phyloP scores from a whole-genome alignment of 1,140 invertebrate genomes.

The Papilio helenus region DNA sequence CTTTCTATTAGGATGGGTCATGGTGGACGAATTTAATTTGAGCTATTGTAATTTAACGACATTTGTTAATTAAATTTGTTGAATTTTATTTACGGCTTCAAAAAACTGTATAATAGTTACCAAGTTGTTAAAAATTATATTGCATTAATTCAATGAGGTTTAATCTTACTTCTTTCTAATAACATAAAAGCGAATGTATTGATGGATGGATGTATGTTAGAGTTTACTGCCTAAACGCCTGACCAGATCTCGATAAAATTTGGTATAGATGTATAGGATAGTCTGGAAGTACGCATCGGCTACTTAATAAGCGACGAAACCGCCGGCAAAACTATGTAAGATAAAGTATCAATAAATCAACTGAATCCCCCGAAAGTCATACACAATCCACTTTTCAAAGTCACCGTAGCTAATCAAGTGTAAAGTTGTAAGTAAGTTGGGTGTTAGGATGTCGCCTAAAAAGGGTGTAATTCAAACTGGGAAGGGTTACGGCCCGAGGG shows the following conservation, averaged over 20 bases:
- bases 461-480: conserved; percentile 60
- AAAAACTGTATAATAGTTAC: neutral
- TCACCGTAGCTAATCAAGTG: conserved; percentile 66
- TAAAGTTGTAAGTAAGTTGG: conserved; percentile 56
- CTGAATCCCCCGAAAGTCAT: conserved; percentile 30
- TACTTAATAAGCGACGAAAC: too few species aligned
- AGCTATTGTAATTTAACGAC: neutral
- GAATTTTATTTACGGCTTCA: neutral
- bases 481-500: conserved; percentile 59
- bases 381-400: conserved; percentile 50
- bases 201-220: too few species aligned
- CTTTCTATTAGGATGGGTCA: neutral
- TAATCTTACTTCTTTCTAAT: neutral
- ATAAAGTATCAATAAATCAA: conserved; percentile 27
- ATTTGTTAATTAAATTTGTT: neutral
- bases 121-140: neutral
- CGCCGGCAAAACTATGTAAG: neutral
- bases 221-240: too few species aligned
- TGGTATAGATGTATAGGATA: too few species aligned
- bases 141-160: neutral
- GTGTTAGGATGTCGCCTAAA: conserved; percentile 43
- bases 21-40: neutral
- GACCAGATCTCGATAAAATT: too few species aligned
- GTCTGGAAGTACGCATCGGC: too few species aligned
- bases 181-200: too few species aligned